Evolutionary conservation across 2,888 invertebrate species (phyloP).

Genomic region (Acleris sparsana): DNA sequence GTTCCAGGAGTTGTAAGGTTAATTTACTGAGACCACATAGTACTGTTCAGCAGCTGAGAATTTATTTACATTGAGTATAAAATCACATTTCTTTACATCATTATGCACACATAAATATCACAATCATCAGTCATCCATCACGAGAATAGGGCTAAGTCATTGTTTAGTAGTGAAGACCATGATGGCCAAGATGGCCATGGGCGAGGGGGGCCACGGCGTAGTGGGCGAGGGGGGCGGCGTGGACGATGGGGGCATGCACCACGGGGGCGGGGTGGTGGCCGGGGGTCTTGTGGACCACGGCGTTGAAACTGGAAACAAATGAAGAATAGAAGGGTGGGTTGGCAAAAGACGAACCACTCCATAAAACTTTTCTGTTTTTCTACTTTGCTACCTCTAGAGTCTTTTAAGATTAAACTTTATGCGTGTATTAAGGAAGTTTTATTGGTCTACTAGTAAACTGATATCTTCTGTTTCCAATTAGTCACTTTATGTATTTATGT

Average conservation of each 20-base stretch:
- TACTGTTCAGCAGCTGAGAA: conserved; percentile 77
- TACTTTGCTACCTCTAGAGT: too few species aligned
- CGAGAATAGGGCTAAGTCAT: conserved; percentile 60
- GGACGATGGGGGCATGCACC: conserved; percentile 41
- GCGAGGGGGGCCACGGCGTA: conserved; percentile 39
- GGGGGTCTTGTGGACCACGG: conserved; percentile 79
- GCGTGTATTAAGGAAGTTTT: too few species aligned
- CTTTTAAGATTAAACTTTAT: too few species aligned
- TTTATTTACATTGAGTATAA: conserved; percentile 80
- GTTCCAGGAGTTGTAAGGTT: neutral
- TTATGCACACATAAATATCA: conserved; percentile 82
- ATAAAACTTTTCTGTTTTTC: too few species aligned
- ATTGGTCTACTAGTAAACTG: too few species aligned
- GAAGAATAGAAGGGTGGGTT: too few species aligned
- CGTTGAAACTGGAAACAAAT: conserved; percentile 75
- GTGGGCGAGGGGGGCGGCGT: conserved; percentile 42
- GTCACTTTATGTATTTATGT: too few species aligned
- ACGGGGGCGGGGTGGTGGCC: conserved; percentile 73
- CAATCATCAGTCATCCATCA: conserved; percentile 77
- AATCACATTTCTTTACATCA: conserved; percentile 60
- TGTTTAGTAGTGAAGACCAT: conserved; percentile 72
- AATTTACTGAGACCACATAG: conserved; percentile 41
- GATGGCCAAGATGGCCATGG: conserved; percentile 58
- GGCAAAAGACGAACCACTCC: too few species aligned
- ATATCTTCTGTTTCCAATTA: too few species aligned